Evolutionary conservation across 2,888 invertebrate genomes (phyloP), one percentile per base, ranked within the genome.

Genomic region (Drosophila yooni): DNA sequence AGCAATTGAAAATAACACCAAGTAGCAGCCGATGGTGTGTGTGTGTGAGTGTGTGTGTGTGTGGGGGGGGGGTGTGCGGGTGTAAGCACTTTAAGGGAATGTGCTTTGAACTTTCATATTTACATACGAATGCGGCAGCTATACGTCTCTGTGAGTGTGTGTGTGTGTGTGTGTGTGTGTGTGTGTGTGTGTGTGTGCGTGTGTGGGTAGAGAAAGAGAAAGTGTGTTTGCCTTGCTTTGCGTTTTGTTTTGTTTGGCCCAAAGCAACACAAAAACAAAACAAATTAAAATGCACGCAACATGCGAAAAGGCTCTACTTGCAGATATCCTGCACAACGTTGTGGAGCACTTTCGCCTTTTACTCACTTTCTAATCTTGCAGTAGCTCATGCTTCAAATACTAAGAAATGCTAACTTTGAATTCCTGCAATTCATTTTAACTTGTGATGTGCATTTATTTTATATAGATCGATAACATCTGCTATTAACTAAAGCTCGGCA

Each of bases 41-140:
- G 29, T 51, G 21, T 38, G 27, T 10, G 46, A 36, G 11, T 13
- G 21, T 58, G n/a, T 46, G 31, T 48, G 52, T 52, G 27, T 21
- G 34, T 60, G 43, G 31, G 58, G 50, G 64, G 53, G 21, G 40
- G 18, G 71, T 60, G 58, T 78, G 66, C 60, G 53, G 79, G 73
- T 87, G 76, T 87, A 74, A 79, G 80, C 62, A 83, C 77, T 80
- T 68, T 84, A 89, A 82, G 84, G 83, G 85, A 80, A 65, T 89
- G 75, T 89, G 84, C 85, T 85, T 89, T 85, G 88, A 85, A 85
- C 84, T 85, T 85, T 82, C 71, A 83, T 81, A 88, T 84, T 88
- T 81, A 76, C 86, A 86, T 83, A 83, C 78, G 83, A 82, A 80
- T 86, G 78, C 65, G 81, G 74, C 70, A 58, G 61, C 68, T 43